Evolutionary conservation across 2,888 invertebrate species (phyloP), one percentile per base, ranked within the genome.

Genomic region (Stegophylla sp.): DNA sequence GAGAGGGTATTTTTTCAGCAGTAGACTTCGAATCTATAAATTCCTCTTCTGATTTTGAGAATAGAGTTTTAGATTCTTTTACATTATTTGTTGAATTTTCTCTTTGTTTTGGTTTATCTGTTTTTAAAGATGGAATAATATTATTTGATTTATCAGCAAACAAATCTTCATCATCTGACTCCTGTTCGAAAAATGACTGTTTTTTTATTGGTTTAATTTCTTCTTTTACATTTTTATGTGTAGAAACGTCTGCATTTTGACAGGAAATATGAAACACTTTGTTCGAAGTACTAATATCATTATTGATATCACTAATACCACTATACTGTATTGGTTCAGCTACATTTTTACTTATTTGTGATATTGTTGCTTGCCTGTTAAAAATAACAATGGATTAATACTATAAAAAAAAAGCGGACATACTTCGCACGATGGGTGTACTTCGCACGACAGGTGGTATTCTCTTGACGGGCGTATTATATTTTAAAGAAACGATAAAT

Each of bases 101-200:
- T 34, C 48, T 79, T 71, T 48, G 26, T 34, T 41, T 71, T 9
- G 23, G 7, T 3, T 48, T 34, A 10, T 61, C 41, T 23, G 61
- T 7, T 61, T 69, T 61, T 15, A 17, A 3, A 13, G 2, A 9
- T 48, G 71, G 13, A 43, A 23, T 48, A 23, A 41, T 51, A 17
- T 23, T 79, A 23, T 34, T 1, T 26, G 23, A 12, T 51, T 71
- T 71, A 15, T 61, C n/a, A 9, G 34, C 17, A 79, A 79, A 79
- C 17, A 79, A 61, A 71, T 79, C 69, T 1, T 79, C 71, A 41
- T 76, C 66, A n/a, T 79, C 79, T 41, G 79, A 79, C 7, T 79
- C 79, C 9, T 69, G 69, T 17, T 79, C 51, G 61, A 79, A 79
- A 17, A 79, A 5, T 26, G 51, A 79, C 23, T 3, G 20, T 7